phyloP scores from a whole-genome alignment of 2,797 vertebrate species.

The Sebastes matsubarae region DNA sequence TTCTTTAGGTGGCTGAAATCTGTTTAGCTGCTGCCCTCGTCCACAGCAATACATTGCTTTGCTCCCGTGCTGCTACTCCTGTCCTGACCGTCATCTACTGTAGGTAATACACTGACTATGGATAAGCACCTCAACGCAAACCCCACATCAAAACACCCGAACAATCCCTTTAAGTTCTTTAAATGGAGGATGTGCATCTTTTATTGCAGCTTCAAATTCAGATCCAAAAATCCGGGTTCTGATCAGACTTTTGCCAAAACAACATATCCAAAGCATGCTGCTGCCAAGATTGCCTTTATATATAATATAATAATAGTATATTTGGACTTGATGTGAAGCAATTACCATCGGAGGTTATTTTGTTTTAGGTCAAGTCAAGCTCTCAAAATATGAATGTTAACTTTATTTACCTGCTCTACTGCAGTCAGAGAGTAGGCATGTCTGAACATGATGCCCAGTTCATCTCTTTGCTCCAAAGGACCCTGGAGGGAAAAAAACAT shows the following conservation, averaged over 20 bases:
- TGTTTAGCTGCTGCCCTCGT: accelerated
- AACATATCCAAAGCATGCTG: neutral
- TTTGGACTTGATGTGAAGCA: neutral
- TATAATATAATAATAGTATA: neutral
- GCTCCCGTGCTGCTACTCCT: too few species aligned
- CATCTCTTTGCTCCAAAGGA: slow-evolving; percentile 65
- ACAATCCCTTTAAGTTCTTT: too few species aligned
- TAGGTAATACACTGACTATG: too few species aligned
- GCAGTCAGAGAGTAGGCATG: slow-evolving; percentile 85
- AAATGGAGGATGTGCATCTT: too few species aligned
- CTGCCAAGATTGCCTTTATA: neutral
- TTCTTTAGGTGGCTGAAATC: too few species aligned
- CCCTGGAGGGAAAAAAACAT: slow-evolving; percentile 66
- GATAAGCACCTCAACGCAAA: too few species aligned
- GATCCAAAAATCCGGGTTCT: neutral
- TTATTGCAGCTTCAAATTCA: too few species aligned
- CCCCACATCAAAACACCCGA: too few species aligned
- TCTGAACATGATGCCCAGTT: slow-evolving; percentile 78
- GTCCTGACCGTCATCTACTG: too few species aligned
- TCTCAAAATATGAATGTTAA: neutral
- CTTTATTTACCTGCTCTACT: slow-evolving; percentile 71
- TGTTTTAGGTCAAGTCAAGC: neutral
- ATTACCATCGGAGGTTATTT: neutral
- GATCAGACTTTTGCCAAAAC: neutral
- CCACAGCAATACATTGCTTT: too few species aligned